phyloP scores from a whole-genome alignment of 2,113 vertebrate species.

The Rhinoptilus africanus region DNA sequence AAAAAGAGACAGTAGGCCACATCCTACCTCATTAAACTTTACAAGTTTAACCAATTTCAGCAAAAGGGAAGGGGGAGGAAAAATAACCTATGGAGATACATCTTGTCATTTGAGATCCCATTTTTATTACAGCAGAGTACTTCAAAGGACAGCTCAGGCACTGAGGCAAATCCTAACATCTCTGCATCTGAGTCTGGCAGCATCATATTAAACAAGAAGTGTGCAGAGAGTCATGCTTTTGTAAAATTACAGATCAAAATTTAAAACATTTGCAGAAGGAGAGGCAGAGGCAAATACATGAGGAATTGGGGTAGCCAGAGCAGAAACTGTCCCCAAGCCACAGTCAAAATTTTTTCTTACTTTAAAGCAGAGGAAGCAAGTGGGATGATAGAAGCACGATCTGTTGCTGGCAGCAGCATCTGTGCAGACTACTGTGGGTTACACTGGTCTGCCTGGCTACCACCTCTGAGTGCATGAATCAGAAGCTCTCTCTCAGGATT shows the following conservation, averaged over 20 bases:
- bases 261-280: neutral
- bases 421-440: neutral
- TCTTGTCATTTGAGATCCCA: neutral
- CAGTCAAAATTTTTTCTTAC: neutral
- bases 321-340: slow-evolving; percentile 20
- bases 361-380: neutral
- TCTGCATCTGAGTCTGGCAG: neutral
- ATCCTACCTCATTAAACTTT: neutral
- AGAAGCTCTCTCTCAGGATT: neutral
- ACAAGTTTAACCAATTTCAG: neutral
- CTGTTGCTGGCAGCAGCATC: slow-evolving; percentile 6
- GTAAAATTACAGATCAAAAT: neutral
- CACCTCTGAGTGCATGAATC: neutral
- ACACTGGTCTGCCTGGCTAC: neutral
- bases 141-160: neutral
- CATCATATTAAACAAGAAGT: neutral
- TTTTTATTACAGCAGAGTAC: neutral
- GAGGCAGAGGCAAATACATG: neutral
- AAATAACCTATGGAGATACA: neutral
- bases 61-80: neutral
- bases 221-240: neutral
- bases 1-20: neutral
- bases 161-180: neutral
- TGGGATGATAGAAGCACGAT: neutral
- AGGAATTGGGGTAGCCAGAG: neutral